Evolutionary conservation across 2,113 vertebrate genomes (phyloP).

Genomic region (Chauna torquata): DNA sequence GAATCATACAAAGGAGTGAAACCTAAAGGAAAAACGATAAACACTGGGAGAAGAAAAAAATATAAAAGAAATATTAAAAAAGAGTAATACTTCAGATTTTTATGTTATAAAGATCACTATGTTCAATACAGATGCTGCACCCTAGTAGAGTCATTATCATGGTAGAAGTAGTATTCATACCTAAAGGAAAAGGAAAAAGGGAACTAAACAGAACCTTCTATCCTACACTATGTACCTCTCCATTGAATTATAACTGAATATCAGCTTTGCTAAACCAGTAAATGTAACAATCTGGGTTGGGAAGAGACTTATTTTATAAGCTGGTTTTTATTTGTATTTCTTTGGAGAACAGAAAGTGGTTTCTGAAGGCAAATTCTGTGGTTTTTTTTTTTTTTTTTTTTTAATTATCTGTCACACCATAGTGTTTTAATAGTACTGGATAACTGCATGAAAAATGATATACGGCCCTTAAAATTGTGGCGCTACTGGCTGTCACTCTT

Average conservation of each 20-base stretch:
- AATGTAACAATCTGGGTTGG: neutral
- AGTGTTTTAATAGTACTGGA: neutral
- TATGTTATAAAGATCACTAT: neutral
- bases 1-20: neutral
- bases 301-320: neutral
- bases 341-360: neutral
- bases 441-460: neutral
- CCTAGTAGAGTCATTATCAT: neutral
- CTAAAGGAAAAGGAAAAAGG: neutral
- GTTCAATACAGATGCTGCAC: neutral
- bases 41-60: neutral
- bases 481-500: neutral
- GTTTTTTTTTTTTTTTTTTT: neutral
- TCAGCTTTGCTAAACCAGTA: neutral
- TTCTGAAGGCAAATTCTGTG: neutral
- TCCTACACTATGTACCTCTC: too few relatives aligned
- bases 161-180: neutral
- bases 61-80: neutral
- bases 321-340: neutral
- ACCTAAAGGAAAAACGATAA: neutral
- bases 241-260: neutral
- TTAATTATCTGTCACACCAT: neutral
- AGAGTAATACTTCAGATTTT: neutral
- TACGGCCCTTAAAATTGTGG: neutral
- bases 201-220: neutral